A percentile compares a stretch with the other conserved stretches of the same genome.
phyloP scores from a whole-genome alignment of 1,140 invertebrate genomes.

The Leptinotarsa undecemlineata region DNA sequence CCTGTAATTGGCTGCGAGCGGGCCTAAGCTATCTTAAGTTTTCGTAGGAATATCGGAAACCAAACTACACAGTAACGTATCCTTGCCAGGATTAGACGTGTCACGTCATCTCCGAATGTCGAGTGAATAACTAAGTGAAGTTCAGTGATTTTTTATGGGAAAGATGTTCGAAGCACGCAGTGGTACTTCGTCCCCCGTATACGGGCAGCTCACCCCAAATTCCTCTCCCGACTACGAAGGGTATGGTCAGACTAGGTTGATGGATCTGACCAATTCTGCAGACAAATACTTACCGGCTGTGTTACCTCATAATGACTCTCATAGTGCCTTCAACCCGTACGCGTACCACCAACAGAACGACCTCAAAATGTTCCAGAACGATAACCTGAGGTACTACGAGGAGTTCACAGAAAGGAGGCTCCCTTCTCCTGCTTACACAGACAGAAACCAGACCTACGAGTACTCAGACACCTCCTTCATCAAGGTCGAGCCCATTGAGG shows the following conservation, averaged over 20 bases:
- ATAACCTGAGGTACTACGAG: slow-evolving; percentile 37
- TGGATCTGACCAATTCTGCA: slow-evolving; percentile 51
- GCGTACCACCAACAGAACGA: slow-evolving; percentile 31
- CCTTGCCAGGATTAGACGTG: slow-evolving; percentile 18
- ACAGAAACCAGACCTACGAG: slow-evolving; percentile 8
- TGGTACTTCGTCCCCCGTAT: slow-evolving; percentile 44
- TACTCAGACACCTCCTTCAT: slow-evolving; percentile 39
- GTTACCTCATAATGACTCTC: slow-evolving; percentile 37
- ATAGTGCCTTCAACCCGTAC: slow-evolving; percentile 34
- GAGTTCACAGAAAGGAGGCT: slow-evolving; percentile 39
- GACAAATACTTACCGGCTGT: slow-evolving; percentile 49
- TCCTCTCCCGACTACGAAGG: slow-evolving; percentile 43
- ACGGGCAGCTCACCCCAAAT: slow-evolving; percentile 29
- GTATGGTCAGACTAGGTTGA: slow-evolving; percentile 44
- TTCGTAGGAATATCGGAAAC: slow-evolving; percentile 31
- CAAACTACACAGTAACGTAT: slow-evolving; percentile 31
- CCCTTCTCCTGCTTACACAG: slow-evolving; percentile 32
- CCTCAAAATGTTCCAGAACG: slow-evolving; percentile 16
- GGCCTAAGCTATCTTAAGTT: slow-evolving; percentile 39
- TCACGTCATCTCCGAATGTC: not conserved
- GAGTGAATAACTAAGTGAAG: slow-evolving; percentile 14
- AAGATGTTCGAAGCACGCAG: slow-evolving; percentile 48
- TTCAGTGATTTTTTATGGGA: slow-evolving; percentile 31
- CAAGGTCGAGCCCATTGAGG: slow-evolving; percentile 51
- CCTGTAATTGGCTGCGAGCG: slow-evolving; percentile 38